A percentile compares a stretch with the other conserved stretches of the same genome.
Evolutionary conservation across 1,140 invertebrate species (phyloP).

Genomic region (Hypothenemus hampei): DNA sequence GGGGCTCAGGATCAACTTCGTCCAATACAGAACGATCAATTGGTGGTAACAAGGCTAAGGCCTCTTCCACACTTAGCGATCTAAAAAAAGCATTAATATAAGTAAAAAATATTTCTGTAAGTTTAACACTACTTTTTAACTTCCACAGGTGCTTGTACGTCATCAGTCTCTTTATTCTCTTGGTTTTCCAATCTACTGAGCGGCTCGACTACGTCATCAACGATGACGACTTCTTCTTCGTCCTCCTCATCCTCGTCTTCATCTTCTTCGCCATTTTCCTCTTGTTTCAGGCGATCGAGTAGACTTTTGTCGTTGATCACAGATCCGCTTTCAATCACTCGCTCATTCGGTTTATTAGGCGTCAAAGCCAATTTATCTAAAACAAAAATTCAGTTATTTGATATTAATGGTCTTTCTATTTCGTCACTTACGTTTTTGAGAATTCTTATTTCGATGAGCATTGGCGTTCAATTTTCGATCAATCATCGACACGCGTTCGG

Average conservation of each 20-base stretch:
- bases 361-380: slow-evolving; percentile 18
- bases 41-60: slow-evolving; percentile 38
- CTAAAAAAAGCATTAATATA: neutral
- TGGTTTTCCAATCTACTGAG: slow-evolving; percentile 5
- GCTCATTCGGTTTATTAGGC: slow-evolving; percentile 25
- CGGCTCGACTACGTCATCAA: slow-evolving; percentile 23
- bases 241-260: no score
- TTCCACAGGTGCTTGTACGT: neutral
- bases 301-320: slow-evolving; percentile 38
- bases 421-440: slow-evolving; percentile 32
- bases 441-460: slow-evolving; percentile 40
- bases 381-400: neutral
- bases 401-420: neutral
- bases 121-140: neutral
- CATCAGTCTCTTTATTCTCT: slow-evolving; percentile 33
- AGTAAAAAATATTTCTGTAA: neutral
- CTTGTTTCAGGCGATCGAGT: slow-evolving; percentile 21
- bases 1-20: slow-evolving; percentile 19
- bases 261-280: slow-evolving; percentile 27
- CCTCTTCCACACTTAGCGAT: slow-evolving; percentile 38
- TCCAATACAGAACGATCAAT: slow-evolving; percentile 33
- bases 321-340: slow-evolving; percentile 38
- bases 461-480: slow-evolving; percentile 44
- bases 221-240: slow-evolving; percentile 33
- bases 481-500: slow-evolving; percentile 43